Evolutionary conservation across 2,888 invertebrate species (phyloP).

Genomic region (Microdon myrmicae): DNA sequence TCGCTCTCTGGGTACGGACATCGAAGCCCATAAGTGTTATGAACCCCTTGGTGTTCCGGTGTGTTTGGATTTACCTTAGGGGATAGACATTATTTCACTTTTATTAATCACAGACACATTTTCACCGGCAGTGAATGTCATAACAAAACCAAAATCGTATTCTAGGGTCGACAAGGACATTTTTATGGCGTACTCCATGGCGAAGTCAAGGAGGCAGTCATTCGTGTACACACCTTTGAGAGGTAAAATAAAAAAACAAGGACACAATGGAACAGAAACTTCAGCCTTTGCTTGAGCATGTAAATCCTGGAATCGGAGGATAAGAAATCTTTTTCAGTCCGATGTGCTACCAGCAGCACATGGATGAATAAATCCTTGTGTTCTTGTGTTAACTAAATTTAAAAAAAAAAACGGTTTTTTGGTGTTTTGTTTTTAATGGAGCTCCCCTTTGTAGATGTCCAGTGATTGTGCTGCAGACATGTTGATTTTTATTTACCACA

Average conservation of each 20-base stretch:
- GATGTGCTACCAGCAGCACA: slow-evolving; percentile 38
- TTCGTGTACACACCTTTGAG: slow-evolving; percentile 8
- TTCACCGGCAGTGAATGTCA: slow-evolving; percentile 19
- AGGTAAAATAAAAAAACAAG: slow-evolving; percentile 2
- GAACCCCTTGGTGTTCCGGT: no score
- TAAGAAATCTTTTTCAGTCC: slow-evolving; percentile 10
- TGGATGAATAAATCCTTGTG: slow-evolving; percentile 33
- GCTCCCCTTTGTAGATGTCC: slow-evolving; percentile 43
- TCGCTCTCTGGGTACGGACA: not conserved
- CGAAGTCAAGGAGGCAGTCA: slow-evolving; percentile 28
- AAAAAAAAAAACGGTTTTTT: no score
- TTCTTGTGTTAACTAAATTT: slow-evolving; percentile 26
- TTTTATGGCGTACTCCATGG: slow-evolving; percentile 12
- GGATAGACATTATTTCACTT: slow-evolving; percentile 12
- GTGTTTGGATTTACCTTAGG: no score
- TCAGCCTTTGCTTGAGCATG: slow-evolving; percentile 22
- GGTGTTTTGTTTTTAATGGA: slow-evolving; percentile 1
- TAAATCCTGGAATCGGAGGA: slow-evolving; percentile 15
- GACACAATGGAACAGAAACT: slow-evolving; percentile 1
- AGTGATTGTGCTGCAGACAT: slow-evolving; percentile 47
- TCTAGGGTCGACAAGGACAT: slow-evolving; percentile 32
- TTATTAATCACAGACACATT: slow-evolving; percentile 24
- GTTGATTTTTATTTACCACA: slow-evolving; percentile 48
- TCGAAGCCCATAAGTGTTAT: no score
- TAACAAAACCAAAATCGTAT: slow-evolving; percentile 41